A percentile compares a stretch with the other conserved stretches of the same genome.
Conservation (phyloP, 2,113 vertebrate genomes). For the Phoxinus phoxinus region DNA sequence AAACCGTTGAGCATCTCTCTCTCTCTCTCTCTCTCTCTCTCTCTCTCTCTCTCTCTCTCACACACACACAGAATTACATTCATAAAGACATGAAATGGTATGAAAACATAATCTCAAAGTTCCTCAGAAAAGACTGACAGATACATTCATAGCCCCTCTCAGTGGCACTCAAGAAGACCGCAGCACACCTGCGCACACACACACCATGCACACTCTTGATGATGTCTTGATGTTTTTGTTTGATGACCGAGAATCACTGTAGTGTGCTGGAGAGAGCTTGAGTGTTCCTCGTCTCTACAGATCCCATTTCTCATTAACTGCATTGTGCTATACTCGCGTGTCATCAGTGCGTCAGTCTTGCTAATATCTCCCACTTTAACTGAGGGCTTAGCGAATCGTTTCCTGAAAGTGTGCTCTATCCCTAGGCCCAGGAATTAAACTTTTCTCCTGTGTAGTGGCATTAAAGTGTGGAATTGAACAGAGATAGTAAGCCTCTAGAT, state of each 20-base stretch:
- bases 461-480: constrained; percentile 17
- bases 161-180: neutral
- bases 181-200: neutral
- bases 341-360: constrained; percentile 49
- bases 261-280: constrained; percentile 12
- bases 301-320: constrained; percentile 46
- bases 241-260: constrained; percentile 5
- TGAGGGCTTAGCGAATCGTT: constrained; percentile 11
- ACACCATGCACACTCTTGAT: constrained; percentile 7
- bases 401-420: constrained; percentile 41
- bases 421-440: constrained; percentile 34
- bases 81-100: constrained; percentile 2
- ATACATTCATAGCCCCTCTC: constrained; percentile 9
- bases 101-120: neutral
- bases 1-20: constrained; percentile 29
- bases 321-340: constrained; percentile 34
- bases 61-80: constrained; percentile 1
- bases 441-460: constrained; percentile 8
- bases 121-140: constrained; percentile 11
- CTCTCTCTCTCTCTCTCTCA: neutral
- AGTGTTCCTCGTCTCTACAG: constrained; percentile 20
- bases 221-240: constrained; percentile 40
- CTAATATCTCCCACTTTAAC: constrained; percentile 44
- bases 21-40: too few species aligned
- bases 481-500: constrained; percentile 7